phyloP scores from a whole-genome alignment of 2,888 invertebrate species.

The Amphipoea lucens region DNA sequence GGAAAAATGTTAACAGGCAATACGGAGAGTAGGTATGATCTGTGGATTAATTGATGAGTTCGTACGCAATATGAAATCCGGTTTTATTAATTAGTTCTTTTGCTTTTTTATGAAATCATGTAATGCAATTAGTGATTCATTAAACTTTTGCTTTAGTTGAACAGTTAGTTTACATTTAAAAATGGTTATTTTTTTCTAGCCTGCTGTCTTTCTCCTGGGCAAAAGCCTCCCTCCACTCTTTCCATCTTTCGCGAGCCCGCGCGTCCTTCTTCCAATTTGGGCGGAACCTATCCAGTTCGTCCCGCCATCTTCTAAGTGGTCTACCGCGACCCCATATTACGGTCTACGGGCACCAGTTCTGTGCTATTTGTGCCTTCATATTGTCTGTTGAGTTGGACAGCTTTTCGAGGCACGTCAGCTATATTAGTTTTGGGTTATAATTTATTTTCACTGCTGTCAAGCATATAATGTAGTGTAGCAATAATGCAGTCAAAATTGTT shows the following conservation, averaged over 20 bases:
- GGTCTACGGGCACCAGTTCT: neutral
- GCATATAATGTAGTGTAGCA: neutral
- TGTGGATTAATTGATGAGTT: slow-evolving; percentile 21
- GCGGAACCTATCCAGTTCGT: neutral
- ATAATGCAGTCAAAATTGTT: neutral
- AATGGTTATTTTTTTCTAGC: neutral
- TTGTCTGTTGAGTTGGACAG: neutral
- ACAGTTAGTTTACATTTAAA: neutral
- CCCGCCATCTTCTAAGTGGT: neutral
- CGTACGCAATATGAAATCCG: neutral
- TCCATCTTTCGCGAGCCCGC: neutral
- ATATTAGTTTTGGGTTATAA: neutral
- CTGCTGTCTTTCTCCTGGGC: neutral
- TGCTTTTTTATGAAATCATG: neutral
- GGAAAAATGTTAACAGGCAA: slow-evolving; percentile 22
- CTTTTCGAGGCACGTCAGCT: neutral
- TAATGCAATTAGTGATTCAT: neutral
- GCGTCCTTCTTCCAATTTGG: neutral
- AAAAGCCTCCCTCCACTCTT: neutral
- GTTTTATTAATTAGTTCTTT: neutral
- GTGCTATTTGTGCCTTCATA: neutral
- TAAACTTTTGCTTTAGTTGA: neutral
- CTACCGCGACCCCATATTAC: neutral
- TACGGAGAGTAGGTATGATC: neutral
- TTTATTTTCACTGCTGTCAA: neutral